Conservation (phyloP, 2,113 vertebrate species). For the Empidonax alnorum region DNA sequence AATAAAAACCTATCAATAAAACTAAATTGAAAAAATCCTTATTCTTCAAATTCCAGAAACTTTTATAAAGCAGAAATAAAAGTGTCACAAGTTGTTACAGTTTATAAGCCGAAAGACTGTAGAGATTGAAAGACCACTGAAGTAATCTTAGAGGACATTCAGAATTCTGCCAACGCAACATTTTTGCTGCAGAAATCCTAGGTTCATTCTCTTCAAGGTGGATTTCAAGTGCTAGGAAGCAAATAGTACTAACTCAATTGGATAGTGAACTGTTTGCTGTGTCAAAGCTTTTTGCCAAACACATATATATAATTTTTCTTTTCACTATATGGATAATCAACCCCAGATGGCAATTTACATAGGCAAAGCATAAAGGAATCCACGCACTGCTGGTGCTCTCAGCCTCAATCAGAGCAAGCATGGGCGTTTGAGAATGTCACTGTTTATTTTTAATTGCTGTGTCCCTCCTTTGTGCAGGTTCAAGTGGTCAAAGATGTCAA, state of each 20-base stretch:
- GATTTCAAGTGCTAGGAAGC: constrained; percentile 25
- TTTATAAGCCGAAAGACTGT: background rate
- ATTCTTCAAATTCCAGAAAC: background rate
- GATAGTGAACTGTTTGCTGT: constrained; percentile 52
- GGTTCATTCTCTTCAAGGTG: constrained; percentile 51
- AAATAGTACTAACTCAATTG: constrained; percentile 29
- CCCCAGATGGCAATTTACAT: constrained; percentile 75
- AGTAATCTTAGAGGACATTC: constrained; percentile 7
- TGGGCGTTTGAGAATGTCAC: constrained; percentile 66
- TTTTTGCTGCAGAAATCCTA: constrained; percentile 54
- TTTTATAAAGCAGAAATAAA: background rate
- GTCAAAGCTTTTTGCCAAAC: constrained; percentile 68
- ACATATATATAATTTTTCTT: constrained; percentile 53
- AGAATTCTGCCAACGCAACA: constrained; percentile 15
- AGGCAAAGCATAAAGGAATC: constrained; percentile 68
- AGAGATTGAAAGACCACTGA: constrained; percentile 1
- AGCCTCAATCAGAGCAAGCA: constrained; percentile 63
- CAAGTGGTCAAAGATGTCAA: constrained; percentile 76
- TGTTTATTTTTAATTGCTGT: constrained; percentile 80
- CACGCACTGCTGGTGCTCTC: constrained; percentile 60
- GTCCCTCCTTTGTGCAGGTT: constrained; percentile 71
- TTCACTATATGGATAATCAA: constrained; percentile 69
- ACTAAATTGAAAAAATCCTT: background rate
- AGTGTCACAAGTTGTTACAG: background rate
- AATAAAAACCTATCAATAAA: background rate